Evolutionary conservation across 2,888 invertebrate species (phyloP), one percentile per base, ranked within the genome.

Genomic region (Syrphus vitripennis): DNA sequence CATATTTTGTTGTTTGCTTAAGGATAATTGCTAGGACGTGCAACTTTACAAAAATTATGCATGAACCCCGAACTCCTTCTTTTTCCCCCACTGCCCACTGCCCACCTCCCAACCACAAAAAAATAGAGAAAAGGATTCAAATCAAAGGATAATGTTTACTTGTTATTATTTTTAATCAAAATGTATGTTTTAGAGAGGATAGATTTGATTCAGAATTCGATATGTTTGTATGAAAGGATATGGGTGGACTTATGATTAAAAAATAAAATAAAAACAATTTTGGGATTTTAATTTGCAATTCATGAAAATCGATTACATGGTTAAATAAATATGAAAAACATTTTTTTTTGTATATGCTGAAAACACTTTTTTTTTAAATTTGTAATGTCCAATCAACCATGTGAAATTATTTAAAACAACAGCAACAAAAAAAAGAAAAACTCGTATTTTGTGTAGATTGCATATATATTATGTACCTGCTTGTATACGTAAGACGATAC

Each of bases 1-100:
- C 50, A 55, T n/a, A 42, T 24, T 40, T 67, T 74, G 37, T 55
- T 72, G 71, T 74, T 83, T 79, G 69, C 53, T 63, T 61, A 2
- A 37, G 80, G 57, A 80, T 84, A 84, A 80, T 80, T 80, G 80
- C 53, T 80, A 40, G 50, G 80, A 50, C 69, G 70, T 65, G 72
- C 61, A 45, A 29, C 21, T 34, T 59, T 67, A 50, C 50, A 67
- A 50, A 50, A 16, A 67, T 67, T 67, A 67, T 67, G 67, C 67
- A 67, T 24, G 50, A 21, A 14, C 14, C n/a, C 40, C 14, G 5
- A 19, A 16, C 3, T n/a, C n/a, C 10, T 12, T 34, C 12, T 10
- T 5, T 12, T 34, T 31, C 5, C 5, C 31, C 34, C 34, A 10
- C 3, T 3, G 9, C 34, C 34, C 3, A 34, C 34, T 12, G 34